Percentiles rank a stretch among this genome's conserved stretches.
Evolutionary conservation across 2,888 invertebrate species (phyloP).

Genomic region (Microctonus aethiopoides): DNA sequence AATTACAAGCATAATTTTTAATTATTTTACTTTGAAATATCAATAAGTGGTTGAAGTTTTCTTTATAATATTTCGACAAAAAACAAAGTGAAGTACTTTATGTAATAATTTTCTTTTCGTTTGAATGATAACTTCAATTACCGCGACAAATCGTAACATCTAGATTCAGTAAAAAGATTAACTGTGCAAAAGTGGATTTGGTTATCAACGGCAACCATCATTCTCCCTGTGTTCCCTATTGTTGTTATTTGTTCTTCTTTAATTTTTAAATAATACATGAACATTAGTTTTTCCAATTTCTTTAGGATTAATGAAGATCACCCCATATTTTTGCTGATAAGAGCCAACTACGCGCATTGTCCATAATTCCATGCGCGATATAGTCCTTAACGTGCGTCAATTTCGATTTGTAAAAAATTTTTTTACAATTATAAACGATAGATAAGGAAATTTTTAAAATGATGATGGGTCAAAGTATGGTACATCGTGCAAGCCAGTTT

Average conservation of each 20-base stretch:
- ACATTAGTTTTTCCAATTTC: slow-evolving; percentile 13
- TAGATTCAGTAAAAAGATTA: slow-evolving; percentile 41
- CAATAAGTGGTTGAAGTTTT: slow-evolving; percentile 2
- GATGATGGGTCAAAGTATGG: slow-evolving; percentile 82
- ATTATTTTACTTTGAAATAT: background rate
- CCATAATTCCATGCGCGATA: slow-evolving; percentile 40
- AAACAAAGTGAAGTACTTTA: slow-evolving; percentile 15
- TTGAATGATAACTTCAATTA: slow-evolving; percentile 35
- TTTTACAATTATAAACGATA: slow-evolving; percentile 57
- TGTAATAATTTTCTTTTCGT: slow-evolving; percentile 17
- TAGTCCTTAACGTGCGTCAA: slow-evolving; percentile 54
- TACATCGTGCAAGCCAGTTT: slow-evolving; percentile 88
- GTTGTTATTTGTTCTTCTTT: background rate
- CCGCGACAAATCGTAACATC: slow-evolving; percentile 41
- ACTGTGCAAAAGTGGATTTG: slow-evolving; percentile 44
- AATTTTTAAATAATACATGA: slow-evolving; percentile 31
- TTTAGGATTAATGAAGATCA: slow-evolving; percentile 41
- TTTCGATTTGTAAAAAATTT: slow-evolving; percentile 59
- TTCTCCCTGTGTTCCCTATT: slow-evolving; percentile 40
- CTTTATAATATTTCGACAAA: slow-evolving; percentile 15
- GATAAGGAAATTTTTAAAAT: slow-evolving; percentile 53
- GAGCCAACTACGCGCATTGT: slow-evolving; percentile 37
- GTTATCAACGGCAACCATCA: slow-evolving; percentile 37
- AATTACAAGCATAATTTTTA: background rate
- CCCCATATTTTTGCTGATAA: slow-evolving; percentile 30